A percentile compares a stretch with the other conserved stretches of the same genome.
Conservation (phyloP, 2,113 vertebrate species). For the Polypterus bichir region DNA sequence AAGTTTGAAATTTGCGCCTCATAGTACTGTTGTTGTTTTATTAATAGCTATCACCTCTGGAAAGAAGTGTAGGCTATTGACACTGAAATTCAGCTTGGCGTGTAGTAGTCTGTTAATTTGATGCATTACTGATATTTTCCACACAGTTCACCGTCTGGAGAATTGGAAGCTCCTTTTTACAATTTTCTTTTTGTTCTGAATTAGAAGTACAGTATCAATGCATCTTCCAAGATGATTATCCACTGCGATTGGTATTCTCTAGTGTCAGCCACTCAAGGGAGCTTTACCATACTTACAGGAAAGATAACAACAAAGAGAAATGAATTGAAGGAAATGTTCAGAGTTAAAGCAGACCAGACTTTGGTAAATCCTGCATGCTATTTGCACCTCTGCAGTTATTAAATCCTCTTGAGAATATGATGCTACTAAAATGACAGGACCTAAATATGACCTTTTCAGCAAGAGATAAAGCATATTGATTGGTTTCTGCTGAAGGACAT, state of each 20-base stretch:
- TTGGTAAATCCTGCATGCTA: slow-evolving; percentile 25
- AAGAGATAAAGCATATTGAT: slow-evolving; percentile 59
- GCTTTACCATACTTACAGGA: slow-evolving; percentile 35
- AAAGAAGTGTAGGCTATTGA: no score
- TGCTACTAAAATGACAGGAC: slow-evolving; percentile 31
- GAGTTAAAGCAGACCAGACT: slow-evolving; percentile 40
- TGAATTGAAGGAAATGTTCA: slow-evolving; percentile 33
- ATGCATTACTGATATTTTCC: slow-evolving; percentile 9
- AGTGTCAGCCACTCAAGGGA: slow-evolving; percentile 39
- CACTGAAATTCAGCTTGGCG: slow-evolving; percentile 14
- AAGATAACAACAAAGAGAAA: slow-evolving; percentile 42
- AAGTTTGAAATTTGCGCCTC: no score
- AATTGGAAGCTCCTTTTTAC: slow-evolving; percentile 9
- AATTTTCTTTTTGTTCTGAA: slow-evolving; percentile 21
- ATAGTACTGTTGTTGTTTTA: no score
- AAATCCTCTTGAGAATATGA: slow-evolving; percentile 21
- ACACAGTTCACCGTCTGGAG: slow-evolving; percentile 10
- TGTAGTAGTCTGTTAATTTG: slow-evolving; percentile 14
- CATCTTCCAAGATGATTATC: slow-evolving; percentile 42
- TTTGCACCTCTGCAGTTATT: slow-evolving; percentile 20
- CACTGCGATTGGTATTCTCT: slow-evolving; percentile 34
- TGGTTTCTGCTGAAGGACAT: slow-evolving; percentile 47
- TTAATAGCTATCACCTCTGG: no score
- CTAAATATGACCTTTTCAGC: slow-evolving; percentile 43
- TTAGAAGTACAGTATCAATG: slow-evolving; percentile 30